These are phyloP conservation scores for Peromyscus polionotus DNA, from an alignment of 2,113 vertebrate species.

Conservation along the genomic window DNA sequence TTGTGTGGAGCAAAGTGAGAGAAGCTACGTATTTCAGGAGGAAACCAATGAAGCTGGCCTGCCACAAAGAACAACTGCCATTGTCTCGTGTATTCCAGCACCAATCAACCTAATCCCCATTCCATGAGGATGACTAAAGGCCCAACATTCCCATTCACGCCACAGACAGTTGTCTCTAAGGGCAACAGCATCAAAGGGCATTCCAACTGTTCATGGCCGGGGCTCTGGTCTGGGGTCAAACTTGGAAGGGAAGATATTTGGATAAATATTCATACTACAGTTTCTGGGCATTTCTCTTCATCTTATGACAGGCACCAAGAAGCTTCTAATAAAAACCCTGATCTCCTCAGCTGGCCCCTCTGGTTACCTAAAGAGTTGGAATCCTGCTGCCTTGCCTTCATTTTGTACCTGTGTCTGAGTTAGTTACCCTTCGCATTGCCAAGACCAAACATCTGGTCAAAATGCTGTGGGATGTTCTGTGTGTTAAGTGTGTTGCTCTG, in stretches of 20 bases:
- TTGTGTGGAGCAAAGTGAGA: constrained; percentile 81
- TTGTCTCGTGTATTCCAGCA: constrained; percentile 74
- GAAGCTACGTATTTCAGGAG: constrained; percentile 76
- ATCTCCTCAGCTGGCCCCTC: too few species aligned
- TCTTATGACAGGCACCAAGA: background rate
- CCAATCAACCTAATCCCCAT: too few species aligned
- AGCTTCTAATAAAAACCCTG: background rate
- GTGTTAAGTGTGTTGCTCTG: too few species aligned
- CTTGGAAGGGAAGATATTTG: background rate
- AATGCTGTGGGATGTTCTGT: too few species aligned
- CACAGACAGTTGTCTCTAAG: background rate
- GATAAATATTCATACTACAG: background rate
- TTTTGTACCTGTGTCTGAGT: background rate
- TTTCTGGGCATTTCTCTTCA: background rate
- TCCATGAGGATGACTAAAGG: background rate
- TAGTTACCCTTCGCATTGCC: background rate
- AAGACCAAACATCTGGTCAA: background rate
- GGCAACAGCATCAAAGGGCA: background rate
- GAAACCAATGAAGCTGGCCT: constrained; percentile 73
- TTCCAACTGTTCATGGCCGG: background rate
- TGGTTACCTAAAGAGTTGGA: too few species aligned
- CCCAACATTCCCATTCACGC: background rate
- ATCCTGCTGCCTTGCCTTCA: background rate
- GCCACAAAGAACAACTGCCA: constrained; percentile 76
- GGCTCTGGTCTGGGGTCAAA: background rate